These are phyloP conservation scores for Sarcophaga rosellei DNA, from an alignment of 2,888 invertebrate species.

Conservation along the genomic window DNA sequence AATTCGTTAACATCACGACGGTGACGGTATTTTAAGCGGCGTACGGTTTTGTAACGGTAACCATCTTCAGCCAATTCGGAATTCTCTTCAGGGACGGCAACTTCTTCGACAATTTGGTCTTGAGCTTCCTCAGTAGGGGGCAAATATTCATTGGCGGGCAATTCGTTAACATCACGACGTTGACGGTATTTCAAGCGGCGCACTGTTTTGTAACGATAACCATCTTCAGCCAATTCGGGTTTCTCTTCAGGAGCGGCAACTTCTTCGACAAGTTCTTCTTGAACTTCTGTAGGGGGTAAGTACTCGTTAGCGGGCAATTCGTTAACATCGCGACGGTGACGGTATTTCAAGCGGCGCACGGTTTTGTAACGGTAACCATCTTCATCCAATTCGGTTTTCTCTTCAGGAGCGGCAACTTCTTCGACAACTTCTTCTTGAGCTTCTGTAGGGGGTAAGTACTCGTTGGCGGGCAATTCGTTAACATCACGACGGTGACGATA, in stretches of 20 bases:
- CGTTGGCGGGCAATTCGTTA: conserved; percentile 69
- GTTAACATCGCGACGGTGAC: conserved; percentile 70
- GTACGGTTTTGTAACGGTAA: conserved; percentile 35
- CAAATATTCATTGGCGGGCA: conserved; percentile 73
- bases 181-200: conserved; percentile 72
- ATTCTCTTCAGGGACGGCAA: conserved; percentile 16
- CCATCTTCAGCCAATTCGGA: conserved; percentile 26
- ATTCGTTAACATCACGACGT: conserved; percentile 73
- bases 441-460: conserved; percentile 62
- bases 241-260: conserved; percentile 30
- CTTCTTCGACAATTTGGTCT: conserved; percentile 51
- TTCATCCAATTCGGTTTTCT: conserved; percentile 71
- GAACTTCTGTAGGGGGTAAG: conserved; percentile 70
- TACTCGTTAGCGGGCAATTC: conserved; percentile 74
- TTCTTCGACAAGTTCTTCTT: not conserved
- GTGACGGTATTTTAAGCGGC: conserved; percentile 36
- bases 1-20: conserved; percentile 39
- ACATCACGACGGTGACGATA: conserved; percentile 72
- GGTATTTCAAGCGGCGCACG: conserved; percentile 73
- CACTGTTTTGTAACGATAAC: conserved; percentile 73
- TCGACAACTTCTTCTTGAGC: conserved; percentile 64
- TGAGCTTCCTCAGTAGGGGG: conserved; percentile 70
- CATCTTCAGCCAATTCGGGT: conserved; percentile 63
- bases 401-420: conserved; percentile 65
- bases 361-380: conserved; percentile 80